Evolutionary conservation across 2,113 vertebrate genomes (phyloP).

Genomic region (Zosterops hypoxanthus): DNA sequence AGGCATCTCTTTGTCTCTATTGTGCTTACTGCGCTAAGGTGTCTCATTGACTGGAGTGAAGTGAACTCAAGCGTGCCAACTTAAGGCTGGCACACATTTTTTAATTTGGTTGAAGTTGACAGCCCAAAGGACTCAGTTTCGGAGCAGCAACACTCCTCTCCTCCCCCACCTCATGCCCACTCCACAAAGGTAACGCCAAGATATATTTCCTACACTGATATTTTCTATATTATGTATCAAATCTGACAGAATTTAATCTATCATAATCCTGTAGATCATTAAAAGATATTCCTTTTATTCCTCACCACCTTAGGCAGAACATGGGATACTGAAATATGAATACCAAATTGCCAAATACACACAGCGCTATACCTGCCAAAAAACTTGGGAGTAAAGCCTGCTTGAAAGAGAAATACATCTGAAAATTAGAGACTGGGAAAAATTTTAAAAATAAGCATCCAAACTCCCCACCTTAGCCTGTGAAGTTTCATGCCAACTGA

Average conservation of each 20-base stretch:
- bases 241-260: slow-evolving; percentile 15
- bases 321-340: neutral
- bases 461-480: neutral
- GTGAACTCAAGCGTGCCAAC: slow-evolving; percentile 79
- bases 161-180: neutral
- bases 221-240: neutral
- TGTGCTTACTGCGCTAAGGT: slow-evolving; percentile 76
- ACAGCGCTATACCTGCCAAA: neutral
- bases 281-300: slow-evolving; percentile 18
- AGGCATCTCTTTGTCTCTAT: slow-evolving; percentile 81
- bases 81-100: slow-evolving; percentile 73
- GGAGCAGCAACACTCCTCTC: slow-evolving; percentile 31
- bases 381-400: neutral
- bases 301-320: neutral
- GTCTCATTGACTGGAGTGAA: slow-evolving; percentile 77
- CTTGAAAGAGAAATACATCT: neutral
- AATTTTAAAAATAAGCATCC: neutral
- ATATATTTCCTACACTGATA: neutral
- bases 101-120: slow-evolving; percentile 75
- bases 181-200: slow-evolving; percentile 13
- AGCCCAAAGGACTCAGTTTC: slow-evolving; percentile 57
- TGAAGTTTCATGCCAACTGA: neutral
- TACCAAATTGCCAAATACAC: slow-evolving; percentile 25
- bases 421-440: neutral
- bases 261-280: neutral